A percentile compares a stretch with the other conserved stretches of the same genome.
Conservation (phyloP, 2,797 vertebrate species). For the Cirrhinus molitorella region DNA sequence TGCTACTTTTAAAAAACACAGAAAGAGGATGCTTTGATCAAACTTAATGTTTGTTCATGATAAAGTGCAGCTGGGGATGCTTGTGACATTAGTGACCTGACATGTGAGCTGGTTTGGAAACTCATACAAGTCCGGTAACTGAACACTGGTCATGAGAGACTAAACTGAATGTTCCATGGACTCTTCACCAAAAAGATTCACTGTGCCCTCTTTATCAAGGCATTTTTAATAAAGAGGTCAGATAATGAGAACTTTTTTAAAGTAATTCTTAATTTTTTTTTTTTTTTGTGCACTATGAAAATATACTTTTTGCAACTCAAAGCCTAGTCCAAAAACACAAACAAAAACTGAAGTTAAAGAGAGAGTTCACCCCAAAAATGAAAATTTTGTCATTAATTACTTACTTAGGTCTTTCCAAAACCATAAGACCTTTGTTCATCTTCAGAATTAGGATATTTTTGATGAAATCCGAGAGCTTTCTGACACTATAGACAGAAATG, state of each 20-base stretch:
- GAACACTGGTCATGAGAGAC: constrained; percentile 30
- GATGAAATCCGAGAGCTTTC: too few species aligned
- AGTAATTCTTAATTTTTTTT: not conserved
- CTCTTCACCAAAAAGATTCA: constrained; percentile 20
- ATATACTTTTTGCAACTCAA: not conserved
- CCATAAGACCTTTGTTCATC: too few species aligned
- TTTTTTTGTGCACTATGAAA: not conserved
- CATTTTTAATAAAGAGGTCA: not conserved
- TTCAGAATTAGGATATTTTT: too few species aligned
- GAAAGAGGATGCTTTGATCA: not conserved
- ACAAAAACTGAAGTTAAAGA: not conserved
- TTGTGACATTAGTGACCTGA: constrained; percentile 39
- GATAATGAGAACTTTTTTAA: not conserved
- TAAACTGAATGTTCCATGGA: constrained; percentile 30
- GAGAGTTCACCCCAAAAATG: too few species aligned
- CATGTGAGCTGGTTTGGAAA: constrained; percentile 38
- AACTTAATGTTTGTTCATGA: not conserved
- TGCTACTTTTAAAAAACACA: not conserved
- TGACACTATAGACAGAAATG: too few species aligned
- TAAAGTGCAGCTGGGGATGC: constrained; percentile 3
- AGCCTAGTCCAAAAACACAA: not conserved
- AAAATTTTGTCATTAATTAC: too few species aligned
- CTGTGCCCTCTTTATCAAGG: not conserved
- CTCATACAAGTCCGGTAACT: constrained; percentile 9
- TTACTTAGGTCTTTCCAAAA: too few species aligned